phyloP scores from a whole-genome alignment of 2,888 invertebrate genomes.

The Drosophila ustulata region DNA sequence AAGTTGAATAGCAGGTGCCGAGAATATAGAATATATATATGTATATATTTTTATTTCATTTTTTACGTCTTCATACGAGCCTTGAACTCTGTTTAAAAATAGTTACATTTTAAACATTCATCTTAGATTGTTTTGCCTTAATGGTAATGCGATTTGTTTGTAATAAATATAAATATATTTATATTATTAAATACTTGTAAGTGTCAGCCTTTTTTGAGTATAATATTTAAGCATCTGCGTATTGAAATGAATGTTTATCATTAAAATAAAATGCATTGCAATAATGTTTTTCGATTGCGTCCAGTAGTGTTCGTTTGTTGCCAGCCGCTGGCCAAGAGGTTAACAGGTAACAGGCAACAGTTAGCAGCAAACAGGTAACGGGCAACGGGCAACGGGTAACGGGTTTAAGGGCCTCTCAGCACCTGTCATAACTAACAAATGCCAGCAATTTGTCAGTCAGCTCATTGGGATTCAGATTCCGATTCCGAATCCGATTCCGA shows the following conservation, averaged over 20 bases:
- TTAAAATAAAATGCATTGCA: not conserved
- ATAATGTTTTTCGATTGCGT: not conserved
- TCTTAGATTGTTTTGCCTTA: too few species aligned
- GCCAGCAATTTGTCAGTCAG: constrained; percentile 43
- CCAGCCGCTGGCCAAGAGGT: constrained; percentile 9
- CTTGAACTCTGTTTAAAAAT: too few species aligned
- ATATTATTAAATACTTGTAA: too few species aligned
- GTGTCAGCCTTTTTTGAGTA: too few species aligned
- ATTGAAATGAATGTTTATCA: not conserved
- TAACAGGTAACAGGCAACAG: constrained; percentile 2
- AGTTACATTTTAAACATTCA: too few species aligned
- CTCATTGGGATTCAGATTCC: constrained; percentile 10
- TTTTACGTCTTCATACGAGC: too few species aligned
- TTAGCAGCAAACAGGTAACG: not conserved
- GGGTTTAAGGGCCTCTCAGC: constrained; percentile 32
- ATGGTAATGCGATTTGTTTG: too few species aligned
- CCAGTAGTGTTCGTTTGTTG: not conserved
- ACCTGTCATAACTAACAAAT: constrained; percentile 39
- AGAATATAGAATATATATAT: too few species aligned
- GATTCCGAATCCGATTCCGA: constrained; percentile 2
- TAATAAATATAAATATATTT: too few species aligned
- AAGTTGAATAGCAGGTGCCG: too few species aligned
- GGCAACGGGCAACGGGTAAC: not conserved
- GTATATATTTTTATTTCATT: too few species aligned
- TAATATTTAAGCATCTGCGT: too few species aligned